These are phyloP conservation scores for Drusus annulatus DNA, from an alignment of 1,140 invertebrate genomes.

Conservation along the genomic window DNA sequence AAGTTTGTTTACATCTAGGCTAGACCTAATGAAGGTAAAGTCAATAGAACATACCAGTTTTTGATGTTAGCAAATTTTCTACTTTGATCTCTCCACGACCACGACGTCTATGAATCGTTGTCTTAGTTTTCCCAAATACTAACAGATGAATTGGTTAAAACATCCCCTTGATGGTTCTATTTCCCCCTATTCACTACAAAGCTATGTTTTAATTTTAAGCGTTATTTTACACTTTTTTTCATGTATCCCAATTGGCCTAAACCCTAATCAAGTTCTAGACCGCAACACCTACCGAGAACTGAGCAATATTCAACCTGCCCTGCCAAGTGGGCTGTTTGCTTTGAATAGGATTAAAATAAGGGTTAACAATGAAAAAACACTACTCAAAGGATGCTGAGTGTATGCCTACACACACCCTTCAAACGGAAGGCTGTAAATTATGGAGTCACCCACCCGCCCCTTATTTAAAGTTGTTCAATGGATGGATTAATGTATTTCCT, in stretches of 20 bases:
- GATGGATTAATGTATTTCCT: conserved; percentile 11
- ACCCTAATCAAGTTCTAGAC: conserved; percentile 30
- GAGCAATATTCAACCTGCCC: conserved; percentile 54
- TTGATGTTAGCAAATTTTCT: too few species aligned
- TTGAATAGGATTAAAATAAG: conserved; percentile 58
- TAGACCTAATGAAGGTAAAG: too few species aligned
- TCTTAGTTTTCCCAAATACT: too few species aligned
- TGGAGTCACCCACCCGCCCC: background rate
- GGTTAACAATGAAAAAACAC: conserved; percentile 42
- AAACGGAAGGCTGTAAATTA: conserved; percentile 3
- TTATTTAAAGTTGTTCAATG: background rate
- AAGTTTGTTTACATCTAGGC: too few species aligned
- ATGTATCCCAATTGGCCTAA: background rate
- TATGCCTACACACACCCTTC: background rate
- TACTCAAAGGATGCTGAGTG: background rate
- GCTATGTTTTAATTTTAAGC: too few species aligned
- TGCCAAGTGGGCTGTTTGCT: conserved; percentile 50
- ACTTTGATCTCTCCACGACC: too few species aligned
- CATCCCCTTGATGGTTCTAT: too few species aligned
- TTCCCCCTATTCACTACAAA: too few species aligned
- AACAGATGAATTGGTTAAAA: too few species aligned
- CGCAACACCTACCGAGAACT: conserved; percentile 28
- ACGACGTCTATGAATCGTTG: too few species aligned
- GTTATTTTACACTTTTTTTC: too few species aligned
- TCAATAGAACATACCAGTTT: too few species aligned